Evolutionary conservation across 2,888 invertebrate genomes (phyloP), one percentile per base, ranked within the genome.

Genomic region (Dyspetes luteomarginatus): DNA sequence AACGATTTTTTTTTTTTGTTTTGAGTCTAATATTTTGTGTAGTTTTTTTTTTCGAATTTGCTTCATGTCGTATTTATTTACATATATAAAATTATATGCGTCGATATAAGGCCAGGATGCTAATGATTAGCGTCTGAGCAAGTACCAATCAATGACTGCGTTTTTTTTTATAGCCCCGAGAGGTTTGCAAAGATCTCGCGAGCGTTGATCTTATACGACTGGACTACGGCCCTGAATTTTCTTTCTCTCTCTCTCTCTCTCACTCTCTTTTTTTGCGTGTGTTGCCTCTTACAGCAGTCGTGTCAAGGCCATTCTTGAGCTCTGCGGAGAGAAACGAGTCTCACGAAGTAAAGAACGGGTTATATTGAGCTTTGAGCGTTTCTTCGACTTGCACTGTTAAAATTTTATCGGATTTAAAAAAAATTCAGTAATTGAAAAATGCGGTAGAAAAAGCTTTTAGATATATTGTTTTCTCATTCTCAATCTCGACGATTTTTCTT

Each of bases 301-400:
- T 90, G 90, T 90, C 90, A 90, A 90, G 90, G 90, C 89, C 89
- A 89, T 78, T 89, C 84, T 64, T 78, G 60, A 75, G 48, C 74
- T 69, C 82, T 79, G 50, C 84, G 82, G 85, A 87, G 83, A 83
- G 85, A 88, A 87, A 86, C 76, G 72, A 56, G 74, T 74, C 19
- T 74, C 74, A 36, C 56, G 41, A 73, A 67, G n/a, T n/a, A n/a
- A 81, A 68, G 81, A 74, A 69, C 69, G 73, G 69, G 81, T 77
- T 81, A 71, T 65, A n/a, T n/a, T n/a, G 77, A 74, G 68, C 62
- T 62, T 52, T 43, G 60, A 69, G 52, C 69, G 48, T 48, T 36
- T 36, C 12, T 36, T 36, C 9, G 7, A 2, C 9, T 7, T 36
- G 9, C 12, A 9, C 36, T 12, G 9, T 12, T 0, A 36, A 36